These are phyloP conservation scores for Cathartes aura DNA, from an alignment of 2,113 vertebrate genomes.

Conservation along the genomic window DNA sequence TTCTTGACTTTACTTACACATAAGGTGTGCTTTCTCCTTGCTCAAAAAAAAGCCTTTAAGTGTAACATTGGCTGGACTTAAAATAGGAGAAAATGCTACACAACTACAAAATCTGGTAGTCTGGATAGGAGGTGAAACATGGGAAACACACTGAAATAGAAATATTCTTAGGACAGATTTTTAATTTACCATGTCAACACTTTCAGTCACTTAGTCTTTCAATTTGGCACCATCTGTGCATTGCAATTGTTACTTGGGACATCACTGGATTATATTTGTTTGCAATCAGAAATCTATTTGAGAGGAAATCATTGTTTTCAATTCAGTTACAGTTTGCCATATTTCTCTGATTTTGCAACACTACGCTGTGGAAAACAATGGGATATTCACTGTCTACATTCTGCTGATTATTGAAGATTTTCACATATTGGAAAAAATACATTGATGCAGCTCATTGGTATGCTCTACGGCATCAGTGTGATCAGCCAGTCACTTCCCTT, in stretches of 20 bases:
- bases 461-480: not conserved
- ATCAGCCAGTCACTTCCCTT: slow-evolving; percentile 56
- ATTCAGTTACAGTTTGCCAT: not conserved
- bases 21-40: not conserved
- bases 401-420: slow-evolving; percentile 34
- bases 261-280: slow-evolving; percentile 24
- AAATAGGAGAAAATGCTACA: not conserved
- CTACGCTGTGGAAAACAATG: slow-evolving; percentile 32
- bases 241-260: slow-evolving; percentile 25
- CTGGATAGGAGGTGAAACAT: not conserved
- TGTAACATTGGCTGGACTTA: not conserved
- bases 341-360: slow-evolving; percentile 6
- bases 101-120: not conserved
- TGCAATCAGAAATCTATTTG: slow-evolving; percentile 24
- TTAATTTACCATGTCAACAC: slow-evolving; percentile 17
- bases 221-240: slow-evolving; percentile 44
- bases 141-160: not conserved
- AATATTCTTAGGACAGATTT: slow-evolving; percentile 28
- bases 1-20: not conserved
- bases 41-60: not conserved
- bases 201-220: slow-evolving; percentile 36
- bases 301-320: slow-evolving; percentile 10
- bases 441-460: slow-evolving; percentile 16
- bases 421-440: not conserved
- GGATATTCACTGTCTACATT: slow-evolving; percentile 38